A percentile compares a stretch with the other conserved stretches of the same genome.
Conservation (phyloP, 2,797 vertebrate genomes). For the Urophycis tenuis region DNA sequence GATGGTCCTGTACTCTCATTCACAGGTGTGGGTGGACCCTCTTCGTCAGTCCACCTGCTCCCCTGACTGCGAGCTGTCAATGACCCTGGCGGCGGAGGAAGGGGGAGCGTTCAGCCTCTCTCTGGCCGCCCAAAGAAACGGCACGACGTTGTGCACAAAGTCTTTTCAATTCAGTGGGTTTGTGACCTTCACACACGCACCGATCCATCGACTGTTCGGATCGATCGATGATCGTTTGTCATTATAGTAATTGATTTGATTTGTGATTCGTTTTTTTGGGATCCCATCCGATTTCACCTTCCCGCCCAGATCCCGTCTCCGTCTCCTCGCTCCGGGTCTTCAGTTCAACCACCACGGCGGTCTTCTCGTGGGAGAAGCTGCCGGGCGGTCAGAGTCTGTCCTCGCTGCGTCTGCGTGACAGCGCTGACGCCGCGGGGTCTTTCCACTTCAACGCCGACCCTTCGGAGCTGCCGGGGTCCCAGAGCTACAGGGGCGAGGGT, state of each 20-base stretch:
- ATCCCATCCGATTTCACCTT: background rate
- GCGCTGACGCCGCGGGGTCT: slow-evolving; percentile 29
- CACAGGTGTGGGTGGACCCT: slow-evolving; percentile 62
- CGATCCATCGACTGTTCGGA: background rate
- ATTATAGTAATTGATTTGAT: too few species aligned
- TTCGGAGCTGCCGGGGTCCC: slow-evolving; percentile 21
- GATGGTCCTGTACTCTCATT: slow-evolving; percentile 7
- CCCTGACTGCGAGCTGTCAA: slow-evolving; percentile 57
- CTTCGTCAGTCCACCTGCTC: slow-evolving; percentile 51
- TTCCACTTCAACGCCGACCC: slow-evolving; percentile 32
- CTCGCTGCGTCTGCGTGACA: slow-evolving; percentile 35
- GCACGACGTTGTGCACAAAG: slow-evolving; percentile 52
- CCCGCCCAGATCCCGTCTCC: slow-evolving; percentile 49
- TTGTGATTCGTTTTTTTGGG: too few species aligned
- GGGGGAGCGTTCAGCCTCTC: slow-evolving; percentile 64
- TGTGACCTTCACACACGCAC: slow-evolving; percentile 6
- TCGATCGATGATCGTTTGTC: too few species aligned
- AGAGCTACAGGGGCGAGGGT: slow-evolving; percentile 61
- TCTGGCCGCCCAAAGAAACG: slow-evolving; percentile 58
- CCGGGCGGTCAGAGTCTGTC: slow-evolving; percentile 39
- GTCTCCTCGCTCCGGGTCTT: slow-evolving; percentile 36
- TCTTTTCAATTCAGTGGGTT: slow-evolving; percentile 73
- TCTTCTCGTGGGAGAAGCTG: slow-evolving; percentile 47
- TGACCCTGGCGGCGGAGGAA: slow-evolving; percentile 65
- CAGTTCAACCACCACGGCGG: slow-evolving; percentile 46